Evolutionary conservation across 2,113 vertebrate species (phyloP).

Genomic region (Epinephelus fuscoguttatus): DNA sequence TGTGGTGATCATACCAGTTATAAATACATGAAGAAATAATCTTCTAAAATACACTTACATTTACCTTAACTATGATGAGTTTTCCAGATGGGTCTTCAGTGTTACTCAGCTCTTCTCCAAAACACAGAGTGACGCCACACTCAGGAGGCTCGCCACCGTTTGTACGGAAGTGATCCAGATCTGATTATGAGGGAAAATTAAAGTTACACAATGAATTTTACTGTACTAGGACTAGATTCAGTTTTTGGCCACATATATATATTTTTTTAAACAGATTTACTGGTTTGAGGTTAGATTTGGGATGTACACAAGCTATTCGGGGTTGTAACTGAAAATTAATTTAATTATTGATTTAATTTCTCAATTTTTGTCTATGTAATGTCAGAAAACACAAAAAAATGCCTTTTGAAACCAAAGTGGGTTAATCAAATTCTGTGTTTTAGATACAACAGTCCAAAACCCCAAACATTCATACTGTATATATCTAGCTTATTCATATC

Average conservation of each 20-base stretch:
- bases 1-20: too few species aligned
- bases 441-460: too few species aligned
- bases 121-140: slow-evolving; percentile 85
- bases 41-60: neutral
- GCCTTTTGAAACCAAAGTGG: neutral
- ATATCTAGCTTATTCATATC: too few species aligned
- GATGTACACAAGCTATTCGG: neutral
- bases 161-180: slow-evolving; percentile 76
- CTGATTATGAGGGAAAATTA: slow-evolving; percentile 62
- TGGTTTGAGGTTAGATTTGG: neutral
- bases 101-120: slow-evolving; percentile 85
- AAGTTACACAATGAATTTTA: neutral
- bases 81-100: slow-evolving; percentile 71
- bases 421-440: neutral
- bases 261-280: neutral
- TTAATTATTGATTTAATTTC: neutral
- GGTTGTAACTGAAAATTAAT: neutral
- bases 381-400: neutral
- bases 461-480: too few species aligned
- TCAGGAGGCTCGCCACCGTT: slow-evolving; percentile 80
- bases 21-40: too few species aligned
- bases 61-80: slow-evolving; percentile 88
- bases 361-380: neutral
- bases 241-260: neutral
- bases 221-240: neutral